Evolutionary conservation across 1,140 invertebrate species (phyloP), one percentile per base, ranked within the genome.

Genomic region (Caerostris darwini): DNA sequence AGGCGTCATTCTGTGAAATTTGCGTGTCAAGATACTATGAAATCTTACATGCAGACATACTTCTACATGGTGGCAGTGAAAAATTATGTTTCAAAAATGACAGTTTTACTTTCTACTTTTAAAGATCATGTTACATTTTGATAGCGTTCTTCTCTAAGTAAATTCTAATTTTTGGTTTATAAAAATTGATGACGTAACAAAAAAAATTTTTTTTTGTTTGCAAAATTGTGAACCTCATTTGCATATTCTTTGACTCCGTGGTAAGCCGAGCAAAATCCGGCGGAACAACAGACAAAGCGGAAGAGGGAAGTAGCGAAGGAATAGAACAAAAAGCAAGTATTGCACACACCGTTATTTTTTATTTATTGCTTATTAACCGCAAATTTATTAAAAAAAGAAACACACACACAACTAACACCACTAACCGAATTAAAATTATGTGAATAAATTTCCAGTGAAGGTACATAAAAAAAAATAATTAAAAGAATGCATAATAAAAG

Each of bases 401-500:
- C n/a, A 34, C 34, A 0, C 34, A 83, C 53, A 83, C 14, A 56
- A 57, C 82, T 57, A n/a, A 56, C n/a, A 12, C 34, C 86, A 53
- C 56, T 88, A 61, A 88, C 86, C 50, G 53, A 88, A 53, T 61
- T 88, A 64, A 64, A 88, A 88, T 88, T 88, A 88, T 64, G 64
- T 64, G 86, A 61, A 88, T 88, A 88, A 88, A 88, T 88, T 88
- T 88, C 50, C 71, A 53, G 34, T 12, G 71, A 5, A 10, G 58
- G 19, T n/a, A 59, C 17, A 6, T 4, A 86, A 19, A 8, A 61
- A 88, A 87, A 64, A 88, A 88, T 88, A 88, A 88, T 88, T 88
- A 88, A 88, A 88, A 64, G 61, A 53, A 34, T 3, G 86, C 86
- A 50, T 88, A 88, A 88, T 88, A 88, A 88, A 88, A 88, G 86